These are phyloP conservation scores for Aporrectodea caliginosa DNA, from an alignment of 1,140 invertebrate genomes.

Conservation along the genomic window DNA sequence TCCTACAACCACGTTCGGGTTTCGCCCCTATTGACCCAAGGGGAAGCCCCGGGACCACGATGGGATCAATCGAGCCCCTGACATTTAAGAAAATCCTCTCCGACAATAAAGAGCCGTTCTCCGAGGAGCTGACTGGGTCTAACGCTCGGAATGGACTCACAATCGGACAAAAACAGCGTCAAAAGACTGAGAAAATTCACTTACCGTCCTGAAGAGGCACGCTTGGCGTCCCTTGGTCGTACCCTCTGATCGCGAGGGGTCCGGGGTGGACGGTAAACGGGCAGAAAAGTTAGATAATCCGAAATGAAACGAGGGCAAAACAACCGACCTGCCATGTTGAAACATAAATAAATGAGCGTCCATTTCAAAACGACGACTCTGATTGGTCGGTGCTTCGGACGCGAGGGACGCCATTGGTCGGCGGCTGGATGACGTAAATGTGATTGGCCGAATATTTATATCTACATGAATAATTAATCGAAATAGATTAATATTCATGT, in stretches of 20 bases:
- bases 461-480: too few species aligned
- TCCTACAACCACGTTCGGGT: not conserved
- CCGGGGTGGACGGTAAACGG: not conserved
- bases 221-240: not conserved
- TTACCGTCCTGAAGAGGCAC: too few species aligned
- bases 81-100: not conserved
- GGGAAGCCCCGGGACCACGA: not conserved
- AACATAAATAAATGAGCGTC: not conserved
- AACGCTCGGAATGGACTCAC: not conserved
- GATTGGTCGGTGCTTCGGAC: not conserved
- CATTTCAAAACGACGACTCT: not conserved
- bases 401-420: not conserved
- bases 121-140: not conserved
- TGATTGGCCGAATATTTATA: not conserved
- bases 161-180: not conserved
- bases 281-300: not conserved
- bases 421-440: not conserved
- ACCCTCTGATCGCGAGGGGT: not conserved
- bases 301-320: not conserved
- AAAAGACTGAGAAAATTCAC: too few species aligned
- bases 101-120: not conserved
- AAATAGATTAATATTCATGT: too few species aligned
- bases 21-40: not conserved
- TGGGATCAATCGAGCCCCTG: not conserved
- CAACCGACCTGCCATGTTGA: not conserved